Evolutionary conservation across 92 coral and sea anemone species (phyloP).

Genomic region (Zoanthus sansibaricus): DNA sequence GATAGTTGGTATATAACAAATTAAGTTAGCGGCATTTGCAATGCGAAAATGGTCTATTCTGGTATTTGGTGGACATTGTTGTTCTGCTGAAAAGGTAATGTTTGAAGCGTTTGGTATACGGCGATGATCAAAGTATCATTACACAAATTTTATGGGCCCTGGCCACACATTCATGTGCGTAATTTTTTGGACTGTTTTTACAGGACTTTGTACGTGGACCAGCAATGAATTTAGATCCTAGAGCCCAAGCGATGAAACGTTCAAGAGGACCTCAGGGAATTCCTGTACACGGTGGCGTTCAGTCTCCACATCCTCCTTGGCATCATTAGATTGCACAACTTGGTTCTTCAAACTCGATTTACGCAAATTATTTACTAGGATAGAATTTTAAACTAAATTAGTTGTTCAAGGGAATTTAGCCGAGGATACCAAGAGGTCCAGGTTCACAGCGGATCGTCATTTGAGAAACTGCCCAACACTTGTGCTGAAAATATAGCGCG

Average conservation of each 20-base stretch:
- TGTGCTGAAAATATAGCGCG: not conserved
- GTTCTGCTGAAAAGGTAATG: no score
- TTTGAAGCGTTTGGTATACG: no score
- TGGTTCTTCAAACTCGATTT: not conserved
- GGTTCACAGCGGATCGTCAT: not conserved
- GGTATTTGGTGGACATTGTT: no score
- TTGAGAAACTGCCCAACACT: not conserved
- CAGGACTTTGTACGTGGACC: conserved; percentile 32
- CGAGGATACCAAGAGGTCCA: no score
- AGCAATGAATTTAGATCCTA: conserved; percentile 17
- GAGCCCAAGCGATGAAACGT: conserved; percentile 34
- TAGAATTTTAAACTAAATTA: no score
- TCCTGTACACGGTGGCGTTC: conserved; percentile 24
- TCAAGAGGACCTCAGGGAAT: conserved; percentile 31
- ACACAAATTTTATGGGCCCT: not conserved
- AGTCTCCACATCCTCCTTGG: conserved; percentile 22
- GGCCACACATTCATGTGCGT: not conserved
- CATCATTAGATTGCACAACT: not conserved
- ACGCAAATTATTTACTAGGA: not conserved
- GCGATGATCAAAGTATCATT: not conserved
- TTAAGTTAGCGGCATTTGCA: no score
- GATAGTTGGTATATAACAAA: no score
- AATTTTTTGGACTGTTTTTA: not conserved
- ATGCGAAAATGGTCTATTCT: no score
- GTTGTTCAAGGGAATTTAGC: no score